Conservation (phyloP, 2,888 invertebrate species). For the Macrosiphum euphorbiae region DNA sequence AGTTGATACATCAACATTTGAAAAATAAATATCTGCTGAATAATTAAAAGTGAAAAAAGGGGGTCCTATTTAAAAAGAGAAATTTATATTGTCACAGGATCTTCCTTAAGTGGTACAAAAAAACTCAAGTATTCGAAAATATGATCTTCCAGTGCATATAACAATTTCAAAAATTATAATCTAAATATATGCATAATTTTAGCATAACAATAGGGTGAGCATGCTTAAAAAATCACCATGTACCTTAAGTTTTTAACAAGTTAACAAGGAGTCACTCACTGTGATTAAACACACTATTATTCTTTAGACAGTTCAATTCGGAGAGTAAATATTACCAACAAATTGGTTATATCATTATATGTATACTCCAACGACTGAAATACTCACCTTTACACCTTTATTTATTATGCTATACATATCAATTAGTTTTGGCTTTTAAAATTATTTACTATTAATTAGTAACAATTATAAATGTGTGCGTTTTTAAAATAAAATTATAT, state of each 20-base stretch:
- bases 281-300: background rate
- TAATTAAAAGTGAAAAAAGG: too few relatives aligned
- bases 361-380: background rate
- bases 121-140: too few relatives aligned
- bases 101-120: too few relatives aligned
- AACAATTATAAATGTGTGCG: conserved; percentile 5
- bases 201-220: too few relatives aligned
- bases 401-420: background rate
- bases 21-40: too few relatives aligned
- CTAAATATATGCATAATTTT: too few relatives aligned
- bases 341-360: background rate
- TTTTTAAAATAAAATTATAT: background rate
- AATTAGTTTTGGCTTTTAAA: background rate
- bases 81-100: too few relatives aligned
- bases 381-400: background rate
- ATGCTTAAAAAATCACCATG: too few relatives aligned
- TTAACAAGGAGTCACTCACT: background rate
- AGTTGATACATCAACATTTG: too few relatives aligned
- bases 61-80: too few relatives aligned
- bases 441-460: background rate
- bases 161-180: too few relatives aligned
- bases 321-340: background rate
- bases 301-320: background rate
- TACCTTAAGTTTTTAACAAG: background rate
- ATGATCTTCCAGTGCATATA: too few relatives aligned